Percentiles rank a stretch among this genome's conserved stretches.
Evolutionary conservation across 2,888 invertebrate genomes (phyloP).

Genomic region (Drosophila neoperkinsi): DNA sequence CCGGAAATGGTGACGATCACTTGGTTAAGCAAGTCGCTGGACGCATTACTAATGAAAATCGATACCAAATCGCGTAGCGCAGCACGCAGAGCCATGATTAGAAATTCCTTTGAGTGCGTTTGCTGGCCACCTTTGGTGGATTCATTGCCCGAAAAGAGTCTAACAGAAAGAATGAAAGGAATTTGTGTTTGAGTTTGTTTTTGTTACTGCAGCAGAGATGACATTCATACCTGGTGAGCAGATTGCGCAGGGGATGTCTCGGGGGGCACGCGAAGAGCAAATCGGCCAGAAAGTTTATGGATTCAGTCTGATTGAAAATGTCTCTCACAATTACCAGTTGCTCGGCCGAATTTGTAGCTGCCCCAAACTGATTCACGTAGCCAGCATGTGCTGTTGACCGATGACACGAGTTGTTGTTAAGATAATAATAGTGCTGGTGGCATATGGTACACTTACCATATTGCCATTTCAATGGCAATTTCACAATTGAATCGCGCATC

Average conservation of each 20-base stretch:
- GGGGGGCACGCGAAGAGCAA: slow-evolving; percentile 81
- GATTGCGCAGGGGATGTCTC: slow-evolving; percentile 85
- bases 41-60: slow-evolving; percentile 18
- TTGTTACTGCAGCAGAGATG: not conserved
- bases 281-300: slow-evolving; percentile 76
- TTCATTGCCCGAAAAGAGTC: slow-evolving; percentile 54
- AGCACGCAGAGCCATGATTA: slow-evolving; percentile 60
- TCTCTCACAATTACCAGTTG: slow-evolving; percentile 37
- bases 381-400: slow-evolving; percentile 21
- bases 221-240: slow-evolving; percentile 81
- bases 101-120: slow-evolving; percentile 42
- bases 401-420: not conserved
- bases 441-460: not conserved
- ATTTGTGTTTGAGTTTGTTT: not conserved
- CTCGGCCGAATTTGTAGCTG: slow-evolving; percentile 1
- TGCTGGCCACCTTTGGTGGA: slow-evolving; percentile 7
- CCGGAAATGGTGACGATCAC: not conserved
- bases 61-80: slow-evolving; percentile 59
- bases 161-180: not conserved
- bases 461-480: not conserved
- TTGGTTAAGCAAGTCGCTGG: not conserved
- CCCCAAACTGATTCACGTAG: slow-evolving; percentile 36
- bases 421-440: not conserved
- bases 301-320: slow-evolving; percentile 6
- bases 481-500: slow-evolving; percentile 2